Evolutionary conservation across 2,797 vertebrate species (phyloP).

Genomic region (Margarornis squamiger): DNA sequence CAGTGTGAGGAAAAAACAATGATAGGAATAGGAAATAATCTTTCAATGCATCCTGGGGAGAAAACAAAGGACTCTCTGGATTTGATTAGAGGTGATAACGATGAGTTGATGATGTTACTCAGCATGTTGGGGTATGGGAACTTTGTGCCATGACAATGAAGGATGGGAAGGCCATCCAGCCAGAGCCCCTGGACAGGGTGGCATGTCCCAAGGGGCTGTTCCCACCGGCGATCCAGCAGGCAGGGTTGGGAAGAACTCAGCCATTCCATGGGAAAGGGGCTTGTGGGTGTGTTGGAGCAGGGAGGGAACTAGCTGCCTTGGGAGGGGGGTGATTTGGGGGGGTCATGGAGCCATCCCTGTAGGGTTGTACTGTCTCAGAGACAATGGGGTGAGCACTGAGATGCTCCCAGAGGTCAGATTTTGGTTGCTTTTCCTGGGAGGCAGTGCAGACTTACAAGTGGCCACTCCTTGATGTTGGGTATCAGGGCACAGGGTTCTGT

Average conservation of each 20-base stretch:
- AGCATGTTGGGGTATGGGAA: background rate
- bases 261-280: background rate
- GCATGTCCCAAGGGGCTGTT: rapidly evolving
- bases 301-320: background rate
- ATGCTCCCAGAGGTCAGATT: background rate
- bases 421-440: background rate
- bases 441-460: background rate
- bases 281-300: background rate
- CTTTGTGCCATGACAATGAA: background rate
- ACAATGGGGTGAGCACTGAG: background rate
- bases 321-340: rapidly evolving
- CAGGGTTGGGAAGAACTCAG: background rate
- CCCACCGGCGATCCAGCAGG: background rate
- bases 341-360: rapidly evolving
- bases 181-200: rapidly evolving
- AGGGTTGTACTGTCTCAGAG: rapidly evolving
- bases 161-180: background rate
- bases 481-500: rapidly evolving
- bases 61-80: background rate
- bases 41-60: background rate
- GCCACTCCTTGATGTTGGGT: rapidly evolving
- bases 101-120: background rate
- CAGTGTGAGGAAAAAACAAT: background rate
- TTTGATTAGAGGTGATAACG: background rate
- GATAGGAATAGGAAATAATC: background rate